phyloP scores from a whole-genome alignment of 1,140 invertebrate species.

The Plutomurus gul region DNA sequence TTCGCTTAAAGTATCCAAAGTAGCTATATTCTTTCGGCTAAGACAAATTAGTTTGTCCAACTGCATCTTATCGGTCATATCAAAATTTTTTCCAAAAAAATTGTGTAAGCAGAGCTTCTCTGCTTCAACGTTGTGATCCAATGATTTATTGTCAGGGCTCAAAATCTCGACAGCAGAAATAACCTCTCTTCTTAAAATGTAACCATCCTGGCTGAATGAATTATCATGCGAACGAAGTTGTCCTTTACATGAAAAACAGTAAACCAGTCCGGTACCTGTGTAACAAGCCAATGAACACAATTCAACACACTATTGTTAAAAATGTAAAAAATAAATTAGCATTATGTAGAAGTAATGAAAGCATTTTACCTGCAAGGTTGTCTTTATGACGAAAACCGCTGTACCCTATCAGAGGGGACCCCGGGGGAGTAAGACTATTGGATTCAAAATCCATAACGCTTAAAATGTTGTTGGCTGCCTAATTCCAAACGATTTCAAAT shows the following conservation, averaged over 20 bases:
- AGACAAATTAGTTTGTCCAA: constrained; percentile 18
- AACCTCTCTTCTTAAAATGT: neutral
- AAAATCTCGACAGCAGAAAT: constrained; percentile 9
- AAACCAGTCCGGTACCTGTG: constrained; percentile 26
- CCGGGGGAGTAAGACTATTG: too few relatives aligned
- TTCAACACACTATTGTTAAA: too few relatives aligned
- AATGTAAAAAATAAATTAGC: too few relatives aligned
- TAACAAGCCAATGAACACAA: neutral
- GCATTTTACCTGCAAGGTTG: too few relatives aligned
- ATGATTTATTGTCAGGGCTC: neutral
- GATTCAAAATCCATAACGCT: too few relatives aligned
- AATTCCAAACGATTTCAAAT: too few relatives aligned
- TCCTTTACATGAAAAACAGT: constrained; percentile 35
- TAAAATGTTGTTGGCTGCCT: too few relatives aligned
- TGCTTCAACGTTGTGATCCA: too few relatives aligned
- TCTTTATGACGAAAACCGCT: too few relatives aligned
- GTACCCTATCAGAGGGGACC: too few relatives aligned
- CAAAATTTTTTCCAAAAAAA: constrained; percentile 34
- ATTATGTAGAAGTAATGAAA: too few relatives aligned
- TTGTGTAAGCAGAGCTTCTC: neutral
- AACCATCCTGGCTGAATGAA: constrained; percentile 36
- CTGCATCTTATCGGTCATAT: neutral
- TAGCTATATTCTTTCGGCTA: constrained; percentile 4
- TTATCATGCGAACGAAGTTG: neutral
- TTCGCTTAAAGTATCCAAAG: constrained; percentile 5